Evolutionary conservation across 2,888 invertebrate species (phyloP), one percentile per base, ranked within the genome.

Genomic region (Diadegma fenestrale): DNA sequence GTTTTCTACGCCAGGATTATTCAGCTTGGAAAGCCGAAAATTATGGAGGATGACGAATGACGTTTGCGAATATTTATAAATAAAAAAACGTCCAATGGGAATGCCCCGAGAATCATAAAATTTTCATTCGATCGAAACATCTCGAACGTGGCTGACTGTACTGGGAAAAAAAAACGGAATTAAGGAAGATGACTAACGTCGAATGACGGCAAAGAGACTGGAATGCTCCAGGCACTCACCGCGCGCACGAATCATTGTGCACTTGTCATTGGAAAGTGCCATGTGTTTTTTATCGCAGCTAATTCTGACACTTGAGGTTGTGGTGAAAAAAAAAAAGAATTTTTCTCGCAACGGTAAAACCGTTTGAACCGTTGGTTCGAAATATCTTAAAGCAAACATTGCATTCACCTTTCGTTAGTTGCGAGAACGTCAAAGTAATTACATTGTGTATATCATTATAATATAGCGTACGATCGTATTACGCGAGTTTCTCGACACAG

Each of bases 251-350:
- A 75, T 71, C 48, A 51, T 82, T 58, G 58, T 43, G 51, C 43
- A 43, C 75, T 26, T 75, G 75, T 58, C 80, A 72, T 84, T 84
- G 77, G 84, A 80, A 84, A 80, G 84, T 84, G 80, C 78, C 76
- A 51, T 71, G 41, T 63, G 72, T 45, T 58, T 76, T 54, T 43
- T 66, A 37, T 37, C 68, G 17, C n/a, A 51, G 45, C 58, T 64
- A 63, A 41, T 61, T 54, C 22, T 33, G 14, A 63, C 63, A 48
- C 63, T 76, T 71, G 14, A 77, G 58, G 68, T 19, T 37, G 58
- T 41, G 37, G 48, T 19, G 4, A 19, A 41, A 66, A 37, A n/a
- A 37, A 41, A 41, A 33, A 41, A 64, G 12, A 41, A 33, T 33
- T 63, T 63, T 19, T 63, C n/a, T 63, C 26, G 26, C 26, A 58